Percentiles rank a stretch among this genome's conserved stretches.
These are phyloP conservation scores for Hormaphis cornu DNA, from an alignment of 1,140 invertebrate genomes.

Conservation along the genomic window DNA sequence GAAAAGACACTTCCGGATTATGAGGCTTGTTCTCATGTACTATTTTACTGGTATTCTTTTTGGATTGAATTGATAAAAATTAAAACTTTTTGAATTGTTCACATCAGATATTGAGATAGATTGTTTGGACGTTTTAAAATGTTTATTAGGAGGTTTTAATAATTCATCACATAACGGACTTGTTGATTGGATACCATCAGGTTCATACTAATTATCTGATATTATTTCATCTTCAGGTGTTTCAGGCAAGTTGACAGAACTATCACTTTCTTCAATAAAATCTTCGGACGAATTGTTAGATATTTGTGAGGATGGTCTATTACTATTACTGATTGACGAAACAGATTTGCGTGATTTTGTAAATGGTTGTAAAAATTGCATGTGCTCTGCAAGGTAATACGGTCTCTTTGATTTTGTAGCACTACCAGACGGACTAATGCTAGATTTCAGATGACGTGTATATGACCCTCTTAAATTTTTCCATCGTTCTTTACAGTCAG, in stretches of 20 bases:
- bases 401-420: conserved; percentile 1
- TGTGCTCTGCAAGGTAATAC: conserved; percentile 16
- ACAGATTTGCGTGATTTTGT: conserved; percentile 14
- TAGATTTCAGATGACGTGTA: conserved; percentile 5
- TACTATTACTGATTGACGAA: background rate
- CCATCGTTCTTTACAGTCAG: conserved; percentile 22
- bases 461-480: conserved; percentile 13
- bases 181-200: background rate
- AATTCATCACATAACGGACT: background rate
- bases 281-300: background rate
- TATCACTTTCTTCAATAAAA: background rate
- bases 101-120: background rate
- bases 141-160: background rate
- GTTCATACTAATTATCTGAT: background rate
- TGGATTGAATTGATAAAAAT: background rate
- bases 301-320: background rate
- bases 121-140: background rate
- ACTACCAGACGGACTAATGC: background rate
- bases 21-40: background rate
- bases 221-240: background rate
- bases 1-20: conserved; percentile 7
- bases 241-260: background rate
- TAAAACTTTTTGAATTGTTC: background rate
- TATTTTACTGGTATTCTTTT: background rate
- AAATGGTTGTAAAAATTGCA: conserved; percentile 12